Base-by-base conservation (phyloP, 2,113 vertebrate genomes). In the Grammomys surdaster region DNA sequence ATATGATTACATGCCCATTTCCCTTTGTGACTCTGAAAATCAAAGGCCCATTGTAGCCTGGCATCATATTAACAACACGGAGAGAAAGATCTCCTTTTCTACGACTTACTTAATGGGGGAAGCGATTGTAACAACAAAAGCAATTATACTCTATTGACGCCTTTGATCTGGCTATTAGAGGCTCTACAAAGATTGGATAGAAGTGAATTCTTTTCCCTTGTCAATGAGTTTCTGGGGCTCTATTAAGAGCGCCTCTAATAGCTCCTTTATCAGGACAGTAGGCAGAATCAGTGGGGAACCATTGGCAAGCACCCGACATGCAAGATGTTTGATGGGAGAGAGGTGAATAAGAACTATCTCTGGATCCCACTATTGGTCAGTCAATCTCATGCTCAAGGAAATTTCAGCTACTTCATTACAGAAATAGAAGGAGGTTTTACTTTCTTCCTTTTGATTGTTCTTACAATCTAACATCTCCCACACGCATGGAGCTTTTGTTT, bases 221-320 rank as follows among this genome's bases (percentile, higher is more conserved):
- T 46, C 81, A 65, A 16, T 51, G 93, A 40, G 1, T 86, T 76
- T 90, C 75, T 36, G 48, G 48, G 48, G 28, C 81, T 70, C 46
- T 92, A 20, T 58, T 94, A 90, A 84, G 82, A 40, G 17, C 40
- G 72, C 58, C 19, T 88, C 11, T 81, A 92, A 40, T 94, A 76
- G 63, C 24, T 84, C 67, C 82, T 91, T 82, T 81, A 89, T 63
- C 14, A 28, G 28, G 54, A 77, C 72, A 90, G 12, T 81, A 81
- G 89, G 54, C 63, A 95, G 81, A 90, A 26, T 75, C 80, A 90
- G n/a, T 91, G 40, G 80, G 46, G 54, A 96, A 80, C 51, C 72
- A 80, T 2, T 94, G 84, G 20, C 90, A 85, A 72, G 11, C 24
- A 28, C 14, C 65, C 20, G 58, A n/a, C n/a, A 9, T 51, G 75